Conservation (phyloP, 2,888 invertebrate genomes). For the Amorpha juglandis region DNA sequence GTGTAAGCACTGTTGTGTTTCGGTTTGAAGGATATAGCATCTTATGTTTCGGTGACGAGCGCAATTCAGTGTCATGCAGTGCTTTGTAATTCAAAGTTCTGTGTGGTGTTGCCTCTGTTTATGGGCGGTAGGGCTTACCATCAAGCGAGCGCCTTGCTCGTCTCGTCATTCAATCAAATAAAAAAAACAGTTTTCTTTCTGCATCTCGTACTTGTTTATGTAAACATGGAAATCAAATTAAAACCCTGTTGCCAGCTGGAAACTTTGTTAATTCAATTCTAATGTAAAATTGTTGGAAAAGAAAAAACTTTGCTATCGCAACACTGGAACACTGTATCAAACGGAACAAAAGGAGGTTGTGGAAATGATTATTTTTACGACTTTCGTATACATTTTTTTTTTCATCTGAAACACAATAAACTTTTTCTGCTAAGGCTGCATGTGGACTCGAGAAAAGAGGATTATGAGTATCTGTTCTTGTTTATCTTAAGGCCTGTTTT, state of each 20-base stretch:
- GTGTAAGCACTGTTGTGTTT: no score
- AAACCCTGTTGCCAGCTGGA: constrained; percentile 5
- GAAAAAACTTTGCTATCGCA: constrained; percentile 29
- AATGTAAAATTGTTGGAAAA: constrained; percentile 21
- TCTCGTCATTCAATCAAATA: no score
- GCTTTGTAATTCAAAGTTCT: no score
- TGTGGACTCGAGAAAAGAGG: neutral
- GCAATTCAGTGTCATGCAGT: no score
- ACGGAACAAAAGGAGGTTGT: constrained; percentile 28
- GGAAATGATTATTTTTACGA: constrained; percentile 31
- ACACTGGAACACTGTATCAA: constrained; percentile 28
- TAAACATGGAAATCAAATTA: constrained; percentile 16
- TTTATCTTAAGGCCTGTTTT: neutral
- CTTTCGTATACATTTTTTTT: constrained; percentile 28
- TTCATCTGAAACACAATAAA: constrained; percentile 24
- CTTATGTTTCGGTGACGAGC: no score
- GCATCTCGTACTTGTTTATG: neutral
- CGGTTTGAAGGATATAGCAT: no score
- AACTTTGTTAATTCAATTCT: constrained; percentile 28
- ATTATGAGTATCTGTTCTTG: neutral
- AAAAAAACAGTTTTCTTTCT: neutral
- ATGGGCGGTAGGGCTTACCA: no score
- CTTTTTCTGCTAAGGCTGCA: constrained; percentile 5
- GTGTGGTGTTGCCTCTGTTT: no score
- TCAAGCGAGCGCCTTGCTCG: no score